Conservation (phyloP, 2,797 vertebrate genomes). For the Macroramphosus scolopax region DNA sequence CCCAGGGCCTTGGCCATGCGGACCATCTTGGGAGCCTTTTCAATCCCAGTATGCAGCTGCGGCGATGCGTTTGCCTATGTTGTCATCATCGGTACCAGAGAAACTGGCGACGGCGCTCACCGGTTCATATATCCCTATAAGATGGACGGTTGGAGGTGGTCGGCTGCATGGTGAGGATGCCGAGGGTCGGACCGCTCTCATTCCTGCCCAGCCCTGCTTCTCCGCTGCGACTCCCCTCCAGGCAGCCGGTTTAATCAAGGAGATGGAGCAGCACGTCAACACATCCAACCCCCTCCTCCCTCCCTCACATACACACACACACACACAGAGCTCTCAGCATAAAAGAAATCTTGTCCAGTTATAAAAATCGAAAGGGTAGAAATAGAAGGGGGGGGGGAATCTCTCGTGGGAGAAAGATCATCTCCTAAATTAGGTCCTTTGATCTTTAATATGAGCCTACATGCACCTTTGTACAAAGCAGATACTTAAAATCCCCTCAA, state of each 20-base stretch:
- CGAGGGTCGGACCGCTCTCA: slow-evolving; percentile 9
- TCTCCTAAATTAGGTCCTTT: not conserved
- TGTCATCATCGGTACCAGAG: slow-evolving; percentile 34
- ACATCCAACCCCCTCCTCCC: slow-evolving; percentile 13
- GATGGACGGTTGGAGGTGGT: slow-evolving; percentile 43
- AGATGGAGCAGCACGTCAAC: slow-evolving; percentile 58
- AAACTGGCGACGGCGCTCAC: no score
- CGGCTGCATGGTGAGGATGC: slow-evolving; percentile 6
- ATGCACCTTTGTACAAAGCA: no score
- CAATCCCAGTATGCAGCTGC: slow-evolving; percentile 59
- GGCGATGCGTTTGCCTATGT: slow-evolving; percentile 47
- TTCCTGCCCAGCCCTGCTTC: slow-evolving; percentile 12
- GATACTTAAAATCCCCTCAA: not conserved
- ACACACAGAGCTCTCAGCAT: slow-evolving; percentile 15
- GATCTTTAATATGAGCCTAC: slow-evolving; percentile 6
- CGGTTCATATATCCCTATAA: slow-evolving; percentile 35
- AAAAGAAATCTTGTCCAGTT: slow-evolving; percentile 27
- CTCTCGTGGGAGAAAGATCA: slow-evolving; percentile 4
- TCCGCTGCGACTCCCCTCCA: slow-evolving; percentile 21
- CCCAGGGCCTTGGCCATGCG: slow-evolving; percentile 93
- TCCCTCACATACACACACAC: not conserved
- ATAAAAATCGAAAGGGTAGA: slow-evolving; percentile 25
- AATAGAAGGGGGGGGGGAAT: slow-evolving; percentile 8
- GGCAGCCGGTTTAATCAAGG: slow-evolving; percentile 50
- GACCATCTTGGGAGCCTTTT: slow-evolving; percentile 86